Evolutionary conservation across 2,797 vertebrate genomes (phyloP).

Genomic region (Adrianichthys oophorus): DNA sequence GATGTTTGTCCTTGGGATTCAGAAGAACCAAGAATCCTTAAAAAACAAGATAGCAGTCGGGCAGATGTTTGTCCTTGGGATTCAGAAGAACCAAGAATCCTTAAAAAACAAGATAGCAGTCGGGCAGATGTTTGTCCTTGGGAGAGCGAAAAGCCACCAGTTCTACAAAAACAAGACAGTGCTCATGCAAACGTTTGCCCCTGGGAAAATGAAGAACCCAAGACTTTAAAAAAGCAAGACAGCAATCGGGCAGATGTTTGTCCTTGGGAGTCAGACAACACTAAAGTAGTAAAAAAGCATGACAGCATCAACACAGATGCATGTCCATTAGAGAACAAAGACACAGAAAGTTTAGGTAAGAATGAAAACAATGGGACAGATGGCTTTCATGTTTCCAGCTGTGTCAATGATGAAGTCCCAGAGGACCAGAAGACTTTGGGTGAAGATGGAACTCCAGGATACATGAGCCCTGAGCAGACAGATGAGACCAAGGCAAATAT

Average conservation of each 20-base stretch:
- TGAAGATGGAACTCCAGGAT: slow-evolving; percentile 20
- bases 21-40: not conserved
- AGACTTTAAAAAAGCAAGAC: slow-evolving; percentile 13
- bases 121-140: slow-evolving; percentile 30
- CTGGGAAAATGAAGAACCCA: slow-evolving; percentile 34
- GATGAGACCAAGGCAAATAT: slow-evolving; percentile 54
- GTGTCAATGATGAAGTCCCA: slow-evolving; percentile 16
- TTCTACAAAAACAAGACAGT: slow-evolving; percentile 27
- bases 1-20: slow-evolving; percentile 44
- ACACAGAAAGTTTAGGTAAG: not conserved
- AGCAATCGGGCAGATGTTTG: slow-evolving; percentile 11
- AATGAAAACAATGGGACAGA: not conserved
- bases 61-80: slow-evolving; percentile 45
- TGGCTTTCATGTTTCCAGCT: not conserved
- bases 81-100: not conserved
- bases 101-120: slow-evolving; percentile 19
- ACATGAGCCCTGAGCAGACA: slow-evolving; percentile 15
- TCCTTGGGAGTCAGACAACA: slow-evolving; percentile 37
- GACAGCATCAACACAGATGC: not conserved
- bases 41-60: slow-evolving; percentile 11
- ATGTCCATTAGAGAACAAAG: not conserved
- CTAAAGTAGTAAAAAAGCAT: not conserved
- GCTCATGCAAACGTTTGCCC: slow-evolving; percentile 29
- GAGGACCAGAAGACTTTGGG: slow-evolving; percentile 11
- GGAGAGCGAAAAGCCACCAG: slow-evolving; percentile 32